phyloP scores from a whole-genome alignment of 2,113 vertebrate species.

The Vanacampus margaritifer region DNA sequence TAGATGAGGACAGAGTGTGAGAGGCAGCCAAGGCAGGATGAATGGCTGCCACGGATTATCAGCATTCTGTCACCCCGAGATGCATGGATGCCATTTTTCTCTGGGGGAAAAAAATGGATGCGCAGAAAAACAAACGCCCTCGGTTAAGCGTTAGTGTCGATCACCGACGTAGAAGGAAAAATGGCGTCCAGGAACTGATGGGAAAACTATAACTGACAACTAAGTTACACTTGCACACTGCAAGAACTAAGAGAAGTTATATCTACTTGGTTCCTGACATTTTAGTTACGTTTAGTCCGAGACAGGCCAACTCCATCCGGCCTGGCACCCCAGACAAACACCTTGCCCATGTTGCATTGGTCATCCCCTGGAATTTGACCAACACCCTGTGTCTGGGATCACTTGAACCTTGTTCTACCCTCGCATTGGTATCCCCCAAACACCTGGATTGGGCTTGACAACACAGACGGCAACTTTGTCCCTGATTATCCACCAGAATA shows the following conservation, averaged over 20 bases:
- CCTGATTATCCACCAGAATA: no score
- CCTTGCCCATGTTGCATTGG: no score
- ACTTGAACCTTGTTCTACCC: no score
- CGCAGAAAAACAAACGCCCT: neutral
- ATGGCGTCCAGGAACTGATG: neutral
- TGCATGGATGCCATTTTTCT: conserved; percentile 10
- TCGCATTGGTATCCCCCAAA: no score
- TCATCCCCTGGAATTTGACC: no score
- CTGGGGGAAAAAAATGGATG: neutral
- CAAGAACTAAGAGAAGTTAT: neutral
- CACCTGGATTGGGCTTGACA: no score
- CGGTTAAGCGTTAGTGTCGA: neutral
- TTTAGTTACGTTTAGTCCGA: no score
- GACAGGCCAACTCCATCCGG: no score
- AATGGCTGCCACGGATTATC: conserved; percentile 2
- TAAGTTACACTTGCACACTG: neutral
- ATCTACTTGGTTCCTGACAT: no score
- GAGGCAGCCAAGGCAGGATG: neutral
- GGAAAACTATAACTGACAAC: neutral
- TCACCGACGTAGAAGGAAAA: neutral
- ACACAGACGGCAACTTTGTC: no score
- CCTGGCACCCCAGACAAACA: no score
- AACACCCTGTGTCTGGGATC: no score
- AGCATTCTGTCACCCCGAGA: neutral
- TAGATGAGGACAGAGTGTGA: neutral